These are phyloP conservation scores for Drosophila ananassae DNA, from an alignment of 1,140 invertebrate genomes.

Conservation along the genomic window DNA sequence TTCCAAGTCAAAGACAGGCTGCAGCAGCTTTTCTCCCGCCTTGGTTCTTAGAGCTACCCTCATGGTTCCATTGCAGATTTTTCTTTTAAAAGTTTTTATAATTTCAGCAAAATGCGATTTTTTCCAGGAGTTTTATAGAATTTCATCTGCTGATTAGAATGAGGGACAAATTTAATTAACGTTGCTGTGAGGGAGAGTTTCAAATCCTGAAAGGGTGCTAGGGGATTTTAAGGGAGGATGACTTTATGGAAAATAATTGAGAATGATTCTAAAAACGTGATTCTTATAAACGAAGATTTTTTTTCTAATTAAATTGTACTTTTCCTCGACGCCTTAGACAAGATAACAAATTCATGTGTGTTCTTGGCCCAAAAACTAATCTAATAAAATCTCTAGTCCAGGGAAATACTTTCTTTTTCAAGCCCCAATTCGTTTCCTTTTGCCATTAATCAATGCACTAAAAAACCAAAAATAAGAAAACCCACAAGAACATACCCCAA, in stretches of 20 bases:
- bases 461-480: conserved; percentile 34
- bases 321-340: background rate
- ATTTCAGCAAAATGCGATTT: conserved; percentile 26
- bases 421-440: conserved; percentile 38
- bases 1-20: conserved; percentile 13
- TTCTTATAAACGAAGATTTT: background rate
- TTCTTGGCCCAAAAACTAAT: background rate
- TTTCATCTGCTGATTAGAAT: conserved; percentile 48
- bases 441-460: conserved; percentile 42
- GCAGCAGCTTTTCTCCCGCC: conserved; percentile 13
- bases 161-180: conserved; percentile 57
- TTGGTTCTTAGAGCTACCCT: conserved; percentile 11
- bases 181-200: conserved; percentile 25
- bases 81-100: conserved; percentile 21
- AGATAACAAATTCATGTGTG: background rate
- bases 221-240: background rate
- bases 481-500: conserved; percentile 57
- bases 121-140: conserved; percentile 43
- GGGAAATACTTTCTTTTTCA: conserved; percentile 2
- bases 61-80: conserved; percentile 3
- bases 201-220: conserved; percentile 31
- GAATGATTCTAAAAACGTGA: background rate
- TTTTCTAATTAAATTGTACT: background rate
- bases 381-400: conserved; percentile 5
- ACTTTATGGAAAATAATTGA: background rate